Conservation (phyloP, 2,113 vertebrate species). For the Crypturellus undulatus region DNA sequence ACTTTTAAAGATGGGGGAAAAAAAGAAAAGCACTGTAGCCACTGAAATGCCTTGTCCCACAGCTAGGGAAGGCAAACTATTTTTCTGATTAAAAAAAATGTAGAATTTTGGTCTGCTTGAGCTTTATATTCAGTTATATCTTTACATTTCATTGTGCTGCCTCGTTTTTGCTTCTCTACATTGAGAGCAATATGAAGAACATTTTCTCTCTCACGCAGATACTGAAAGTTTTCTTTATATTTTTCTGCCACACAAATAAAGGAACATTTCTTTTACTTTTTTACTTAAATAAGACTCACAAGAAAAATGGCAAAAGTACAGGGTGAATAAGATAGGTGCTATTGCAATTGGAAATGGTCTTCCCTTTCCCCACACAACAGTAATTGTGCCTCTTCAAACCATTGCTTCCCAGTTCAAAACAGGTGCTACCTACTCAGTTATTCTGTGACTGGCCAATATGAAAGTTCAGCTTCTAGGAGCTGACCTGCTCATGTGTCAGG, state of each 20-base stretch:
- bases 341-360: background rate
- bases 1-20: background rate
- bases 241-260: no score
- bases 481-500: background rate
- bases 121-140: background rate
- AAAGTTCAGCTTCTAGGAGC: background rate
- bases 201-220: background rate
- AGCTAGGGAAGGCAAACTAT: background rate
- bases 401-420: background rate
- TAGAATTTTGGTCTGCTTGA: background rate
- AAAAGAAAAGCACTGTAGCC: background rate
- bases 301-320: background rate
- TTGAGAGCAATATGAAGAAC: background rate
- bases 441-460: background rate
- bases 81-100: background rate
- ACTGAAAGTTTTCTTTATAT: background rate
- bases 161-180: background rate
- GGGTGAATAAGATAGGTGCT: background rate
- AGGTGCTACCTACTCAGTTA: background rate
- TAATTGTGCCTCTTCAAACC: background rate
- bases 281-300: background rate
- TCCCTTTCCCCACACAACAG: background rate
- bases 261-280: background rate
- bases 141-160: background rate
- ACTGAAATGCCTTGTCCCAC: background rate